Evolutionary conservation across 30 jellyfish, hydroid and myxozoan species (phyloP).

Genomic region (Turritopsis rubra): DNA sequence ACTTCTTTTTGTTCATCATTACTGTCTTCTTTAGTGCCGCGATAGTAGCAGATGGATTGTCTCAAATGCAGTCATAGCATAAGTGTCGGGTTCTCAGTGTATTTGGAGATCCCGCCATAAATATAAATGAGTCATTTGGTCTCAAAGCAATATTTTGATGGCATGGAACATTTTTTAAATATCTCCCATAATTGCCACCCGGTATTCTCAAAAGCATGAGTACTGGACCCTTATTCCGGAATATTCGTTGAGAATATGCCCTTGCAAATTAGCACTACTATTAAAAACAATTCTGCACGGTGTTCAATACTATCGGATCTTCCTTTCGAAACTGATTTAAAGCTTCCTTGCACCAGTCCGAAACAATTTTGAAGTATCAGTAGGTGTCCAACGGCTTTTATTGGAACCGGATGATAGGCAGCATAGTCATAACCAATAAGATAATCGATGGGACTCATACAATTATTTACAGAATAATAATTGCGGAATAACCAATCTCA

Average conservation of each 20-base stretch:
- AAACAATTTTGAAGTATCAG: constrained; percentile 56
- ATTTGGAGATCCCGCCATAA: constrained; percentile 22
- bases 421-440: constrained; percentile 63
- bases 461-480: constrained; percentile 1
- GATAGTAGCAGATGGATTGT: constrained; percentile 7
- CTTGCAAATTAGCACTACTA: constrained; percentile 38
- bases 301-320: constrained; percentile 23
- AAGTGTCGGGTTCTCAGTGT: neutral
- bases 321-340: constrained; percentile 24
- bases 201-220: constrained; percentile 16
- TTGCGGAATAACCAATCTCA: constrained; percentile 5
- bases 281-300: constrained; percentile 58
- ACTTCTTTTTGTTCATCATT: constrained; percentile 6
- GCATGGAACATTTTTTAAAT: constrained; percentile 16
- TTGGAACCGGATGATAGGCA: constrained; percentile 37
- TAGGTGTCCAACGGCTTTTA: constrained; percentile 43
- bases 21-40: constrained; percentile 22
- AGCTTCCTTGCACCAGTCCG: constrained; percentile 56
- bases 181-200: constrained; percentile 5
- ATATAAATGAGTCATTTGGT: constrained; percentile 14
- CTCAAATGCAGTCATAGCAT: constrained; percentile 16
- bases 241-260: constrained; percentile 49
- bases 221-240: too few relatives aligned
- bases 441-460: constrained; percentile 38
- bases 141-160: neutral